Percentiles rank a stretch among this genome's conserved stretches.
phyloP scores from a whole-genome alignment of 1,140 invertebrate genomes.

The Microplitis mediator region DNA sequence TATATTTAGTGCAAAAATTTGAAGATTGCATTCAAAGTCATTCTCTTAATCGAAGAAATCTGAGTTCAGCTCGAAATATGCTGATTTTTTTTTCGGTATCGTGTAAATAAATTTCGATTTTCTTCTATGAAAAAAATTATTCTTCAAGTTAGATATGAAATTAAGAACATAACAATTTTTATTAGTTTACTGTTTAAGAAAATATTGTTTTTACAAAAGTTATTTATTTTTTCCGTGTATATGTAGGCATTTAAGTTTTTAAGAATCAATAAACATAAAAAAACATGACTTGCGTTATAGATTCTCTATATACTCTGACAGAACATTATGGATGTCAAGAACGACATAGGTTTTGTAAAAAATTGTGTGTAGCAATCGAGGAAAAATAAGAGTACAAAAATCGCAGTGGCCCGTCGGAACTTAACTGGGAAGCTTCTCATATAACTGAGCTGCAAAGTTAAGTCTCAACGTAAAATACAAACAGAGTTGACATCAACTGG shows the following conservation, averaged over 20 bases:
- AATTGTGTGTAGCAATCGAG: neutral
- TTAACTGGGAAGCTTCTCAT: neutral
- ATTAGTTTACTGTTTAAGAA: no score
- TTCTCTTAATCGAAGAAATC: no score
- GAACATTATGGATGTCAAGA: neutral
- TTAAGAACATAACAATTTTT: no score
- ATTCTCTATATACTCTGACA: neutral
- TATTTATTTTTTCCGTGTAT: neutral
- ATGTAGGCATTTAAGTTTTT: neutral
- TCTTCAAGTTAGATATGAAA: no score
- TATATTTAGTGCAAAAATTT: no score
- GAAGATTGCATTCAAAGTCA: no score
- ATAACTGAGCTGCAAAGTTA: neutral
- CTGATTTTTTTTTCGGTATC: no score
- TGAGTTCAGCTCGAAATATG: no score
- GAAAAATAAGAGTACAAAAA: neutral
- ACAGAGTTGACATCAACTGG: conserved; percentile 35
- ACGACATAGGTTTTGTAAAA: neutral
- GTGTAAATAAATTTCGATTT: no score
- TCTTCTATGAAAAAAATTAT: no score
- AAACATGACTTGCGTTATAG: no score
- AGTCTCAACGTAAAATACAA: neutral
- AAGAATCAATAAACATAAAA: neutral
- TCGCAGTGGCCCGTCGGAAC: neutral
- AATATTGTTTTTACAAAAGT: no score